Evolutionary conservation across 2,797 vertebrate species (phyloP).

Genomic region (Acipenser oxyrinchus): DNA sequence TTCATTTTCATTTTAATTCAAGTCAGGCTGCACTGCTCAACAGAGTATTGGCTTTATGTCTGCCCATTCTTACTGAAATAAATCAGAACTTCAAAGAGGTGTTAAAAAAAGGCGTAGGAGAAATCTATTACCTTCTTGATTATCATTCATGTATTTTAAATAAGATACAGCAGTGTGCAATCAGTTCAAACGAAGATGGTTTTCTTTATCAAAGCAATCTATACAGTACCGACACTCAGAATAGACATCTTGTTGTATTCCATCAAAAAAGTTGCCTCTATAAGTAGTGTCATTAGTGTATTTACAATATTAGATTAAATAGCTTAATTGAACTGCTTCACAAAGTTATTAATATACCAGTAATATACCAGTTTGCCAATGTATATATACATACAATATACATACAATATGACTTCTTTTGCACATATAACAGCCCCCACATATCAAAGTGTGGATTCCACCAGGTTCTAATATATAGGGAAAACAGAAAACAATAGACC

Average conservation of each 20-base stretch:
- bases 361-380: background rate
- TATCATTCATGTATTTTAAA: background rate
- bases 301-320: background rate
- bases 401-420: too few species aligned
- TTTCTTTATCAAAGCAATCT: background rate
- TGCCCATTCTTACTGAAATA: background rate
- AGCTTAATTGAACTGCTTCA: background rate
- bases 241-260: background rate
- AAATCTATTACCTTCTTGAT: background rate
- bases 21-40: background rate
- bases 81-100: background rate
- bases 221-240: background rate
- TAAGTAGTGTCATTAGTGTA: background rate
- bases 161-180: background rate
- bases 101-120: background rate
- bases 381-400: too few species aligned
- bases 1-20: background rate
- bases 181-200: background rate
- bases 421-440: too few species aligned
- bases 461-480: too few species aligned
- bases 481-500: too few species aligned
- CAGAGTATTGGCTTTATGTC: background rate
- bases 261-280: background rate
- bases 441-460: too few species aligned
- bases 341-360: background rate